phyloP scores from a whole-genome alignment of 2,888 invertebrate genomes.

The Neoitamus cyanurus region DNA sequence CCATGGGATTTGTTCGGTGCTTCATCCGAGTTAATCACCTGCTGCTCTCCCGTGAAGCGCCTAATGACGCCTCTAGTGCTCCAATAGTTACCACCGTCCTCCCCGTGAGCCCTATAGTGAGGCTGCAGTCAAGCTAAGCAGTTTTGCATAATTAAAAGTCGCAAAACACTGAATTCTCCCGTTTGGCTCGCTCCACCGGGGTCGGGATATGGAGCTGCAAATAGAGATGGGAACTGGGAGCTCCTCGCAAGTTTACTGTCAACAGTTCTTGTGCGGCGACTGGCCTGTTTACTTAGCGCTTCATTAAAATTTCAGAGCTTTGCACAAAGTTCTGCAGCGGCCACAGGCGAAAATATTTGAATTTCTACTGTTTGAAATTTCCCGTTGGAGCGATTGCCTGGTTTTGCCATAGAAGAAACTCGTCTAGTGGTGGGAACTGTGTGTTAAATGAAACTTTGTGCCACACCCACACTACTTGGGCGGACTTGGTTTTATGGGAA shows the following conservation, averaged over 20 bases:
- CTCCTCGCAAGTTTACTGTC: neutral
- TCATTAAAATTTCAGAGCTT: neutral
- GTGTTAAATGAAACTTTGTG: neutral
- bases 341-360: slow-evolving; percentile 9
- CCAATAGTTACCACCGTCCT: neutral
- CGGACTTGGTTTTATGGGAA: neutral
- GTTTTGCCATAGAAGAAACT: neutral
- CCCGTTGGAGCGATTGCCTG: neutral
- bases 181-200: neutral
- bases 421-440: neutral
- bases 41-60: neutral
- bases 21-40: neutral
- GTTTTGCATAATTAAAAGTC: slow-evolving; percentile 30
- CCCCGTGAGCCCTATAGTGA: neutral
- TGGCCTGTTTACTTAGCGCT: neutral
- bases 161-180: neutral
- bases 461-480: neutral
- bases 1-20: neutral
- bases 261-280: neutral
- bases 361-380: neutral
- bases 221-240: neutral
- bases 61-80: neutral
- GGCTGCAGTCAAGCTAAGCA: neutral
- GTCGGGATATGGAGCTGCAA: neutral
- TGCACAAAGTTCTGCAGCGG: neutral